Evolutionary conservation across 2,888 invertebrate species (phyloP).

Genomic region (Achlya flavicornis): DNA sequence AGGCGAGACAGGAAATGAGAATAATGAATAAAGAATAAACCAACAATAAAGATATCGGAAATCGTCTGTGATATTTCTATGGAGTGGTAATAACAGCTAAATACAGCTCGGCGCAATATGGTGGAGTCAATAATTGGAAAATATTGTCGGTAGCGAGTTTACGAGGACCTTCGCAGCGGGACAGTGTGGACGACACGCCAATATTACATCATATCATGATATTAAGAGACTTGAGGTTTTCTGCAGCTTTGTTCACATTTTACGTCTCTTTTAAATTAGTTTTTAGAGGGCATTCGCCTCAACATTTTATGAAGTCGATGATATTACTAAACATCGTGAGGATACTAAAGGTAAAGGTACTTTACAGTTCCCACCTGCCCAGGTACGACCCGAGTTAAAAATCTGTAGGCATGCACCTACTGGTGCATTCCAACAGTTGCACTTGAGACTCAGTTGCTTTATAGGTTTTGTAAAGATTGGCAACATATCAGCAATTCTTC

Average conservation of each 20-base stretch:
- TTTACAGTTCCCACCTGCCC: too few relatives aligned
- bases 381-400: too few relatives aligned
- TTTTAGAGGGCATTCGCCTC: background rate
- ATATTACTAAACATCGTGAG: too few relatives aligned
- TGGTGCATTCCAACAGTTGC: too few relatives aligned
- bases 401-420: too few relatives aligned
- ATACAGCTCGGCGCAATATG: constrained; percentile 39
- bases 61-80: constrained; percentile 29
- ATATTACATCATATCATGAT: constrained; percentile 26
- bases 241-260: constrained; percentile 7
- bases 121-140: constrained; percentile 55
- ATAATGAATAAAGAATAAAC: constrained; percentile 12
- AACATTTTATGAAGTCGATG: too few relatives aligned
- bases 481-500: too few relatives aligned
- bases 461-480: too few relatives aligned
- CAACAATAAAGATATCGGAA: constrained; percentile 25
- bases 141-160: constrained; percentile 45
- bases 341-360: too few relatives aligned
- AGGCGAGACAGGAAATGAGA: constrained; percentile 9
- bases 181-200: constrained; percentile 27
- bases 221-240: constrained; percentile 3
- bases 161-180: constrained; percentile 46
- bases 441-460: too few relatives aligned
- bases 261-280: background rate
- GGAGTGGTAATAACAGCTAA: constrained; percentile 44